A percentile compares a stretch with the other conserved stretches of the same genome.
phyloP scores from a whole-genome alignment of 2,797 vertebrate genomes.

The Morus bassanus region DNA sequence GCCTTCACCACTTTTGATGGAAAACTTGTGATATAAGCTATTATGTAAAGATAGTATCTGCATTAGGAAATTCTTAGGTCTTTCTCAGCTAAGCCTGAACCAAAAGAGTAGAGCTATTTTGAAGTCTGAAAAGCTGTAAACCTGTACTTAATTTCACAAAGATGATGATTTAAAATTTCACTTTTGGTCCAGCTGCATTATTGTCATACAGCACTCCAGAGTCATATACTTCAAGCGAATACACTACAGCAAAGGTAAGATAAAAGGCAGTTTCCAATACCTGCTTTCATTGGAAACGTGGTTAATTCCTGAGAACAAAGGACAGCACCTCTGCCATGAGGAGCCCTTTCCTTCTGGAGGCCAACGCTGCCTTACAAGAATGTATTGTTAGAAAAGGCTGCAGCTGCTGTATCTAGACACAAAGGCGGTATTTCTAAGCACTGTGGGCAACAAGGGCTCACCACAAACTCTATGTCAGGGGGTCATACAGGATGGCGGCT shows the following conservation, averaged over 20 bases:
- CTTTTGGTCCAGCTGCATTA: background rate
- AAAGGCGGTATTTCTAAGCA: background rate
- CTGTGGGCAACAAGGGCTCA: background rate
- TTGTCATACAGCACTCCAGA: background rate
- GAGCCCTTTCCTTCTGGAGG: background rate
- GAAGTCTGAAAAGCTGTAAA: background rate
- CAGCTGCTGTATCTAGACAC: background rate
- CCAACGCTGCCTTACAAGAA: background rate
- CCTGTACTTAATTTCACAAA: background rate
- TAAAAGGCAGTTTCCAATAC: background rate
- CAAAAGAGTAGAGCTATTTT: background rate
- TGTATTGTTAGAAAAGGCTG: background rate
- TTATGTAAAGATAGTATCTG: background rate
- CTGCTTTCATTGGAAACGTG: background rate
- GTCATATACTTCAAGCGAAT: background rate
- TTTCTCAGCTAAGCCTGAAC: background rate
- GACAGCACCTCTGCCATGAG: background rate
- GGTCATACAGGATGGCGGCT: accelerated
- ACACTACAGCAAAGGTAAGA: background rate
- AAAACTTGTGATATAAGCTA: background rate
- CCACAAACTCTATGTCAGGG: background rate
- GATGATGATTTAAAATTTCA: background rate
- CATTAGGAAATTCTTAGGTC: background rate
- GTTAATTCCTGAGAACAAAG: background rate
- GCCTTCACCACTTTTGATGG: background rate